phyloP scores from a whole-genome alignment of 64 coral and sea anemone species.

The Anthopleura sola region DNA sequence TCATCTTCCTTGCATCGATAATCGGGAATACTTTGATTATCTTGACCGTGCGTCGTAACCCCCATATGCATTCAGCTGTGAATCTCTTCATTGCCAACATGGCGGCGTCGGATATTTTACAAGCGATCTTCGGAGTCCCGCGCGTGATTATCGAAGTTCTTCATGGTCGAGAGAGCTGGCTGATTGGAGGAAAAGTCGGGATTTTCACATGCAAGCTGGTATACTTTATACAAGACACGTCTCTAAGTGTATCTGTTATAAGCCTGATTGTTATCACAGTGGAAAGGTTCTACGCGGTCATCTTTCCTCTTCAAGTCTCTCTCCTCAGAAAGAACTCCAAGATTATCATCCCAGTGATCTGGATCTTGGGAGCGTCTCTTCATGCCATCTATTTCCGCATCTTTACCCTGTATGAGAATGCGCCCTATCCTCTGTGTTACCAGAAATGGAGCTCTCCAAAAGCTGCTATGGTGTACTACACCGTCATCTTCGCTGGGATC shows the following conservation, averaged over 20 bases:
- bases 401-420: neutral
- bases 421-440: neutral
- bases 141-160: constrained; percentile 5
- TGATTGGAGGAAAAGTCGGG: constrained; percentile 31
- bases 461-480: constrained; percentile 6
- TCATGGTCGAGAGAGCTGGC: constrained; percentile 7
- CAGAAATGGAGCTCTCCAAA: constrained; percentile 16
- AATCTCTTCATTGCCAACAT: constrained; percentile 28
- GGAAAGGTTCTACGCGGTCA: constrained; percentile 72
- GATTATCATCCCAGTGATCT: constrained; percentile 7
- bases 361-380: constrained; percentile 8
- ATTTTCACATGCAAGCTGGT: constrained; percentile 31
- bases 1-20: constrained; percentile 16
- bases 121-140: constrained; percentile 9
- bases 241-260: constrained; percentile 57
- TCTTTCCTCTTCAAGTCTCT: constrained; percentile 43
- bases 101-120: constrained; percentile 15
- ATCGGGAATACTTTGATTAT: constrained; percentile 4
- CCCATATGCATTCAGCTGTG: constrained; percentile 8
- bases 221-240: constrained; percentile 55
- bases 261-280: constrained; percentile 59
- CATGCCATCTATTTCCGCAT: constrained; percentile 30
- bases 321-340: constrained; percentile 18
- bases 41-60: neutral
- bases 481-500: neutral